Evolutionary conservation across 2,113 vertebrate species (phyloP).

Genomic region (Bujurquina vittata): DNA sequence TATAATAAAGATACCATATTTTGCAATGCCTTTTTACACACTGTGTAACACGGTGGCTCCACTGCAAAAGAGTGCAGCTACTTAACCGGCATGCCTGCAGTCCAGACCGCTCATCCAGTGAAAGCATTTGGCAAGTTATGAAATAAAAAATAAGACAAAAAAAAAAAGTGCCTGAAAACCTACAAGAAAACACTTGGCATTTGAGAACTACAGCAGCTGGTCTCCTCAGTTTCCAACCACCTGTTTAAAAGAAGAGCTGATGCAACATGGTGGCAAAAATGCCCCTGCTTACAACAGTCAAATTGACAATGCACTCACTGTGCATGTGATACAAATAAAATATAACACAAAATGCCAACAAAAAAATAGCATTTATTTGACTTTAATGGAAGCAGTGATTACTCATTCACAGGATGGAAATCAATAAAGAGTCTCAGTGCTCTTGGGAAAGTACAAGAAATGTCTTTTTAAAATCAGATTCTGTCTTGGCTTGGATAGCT

Average conservation of each 20-base stretch:
- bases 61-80: neutral
- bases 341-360: neutral
- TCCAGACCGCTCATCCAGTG: neutral
- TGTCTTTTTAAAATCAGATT: neutral
- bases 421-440: too few species aligned
- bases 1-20: conserved; percentile 28
- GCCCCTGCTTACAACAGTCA: neutral
- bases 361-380: neutral
- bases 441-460: too few species aligned
- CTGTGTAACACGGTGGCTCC: neutral
- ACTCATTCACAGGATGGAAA: too few species aligned
- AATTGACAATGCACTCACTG: neutral
- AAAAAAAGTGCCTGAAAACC: neutral
- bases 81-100: neutral
- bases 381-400: too few species aligned
- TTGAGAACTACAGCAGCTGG: neutral
- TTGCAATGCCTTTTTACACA: neutral
- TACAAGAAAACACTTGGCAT: neutral
- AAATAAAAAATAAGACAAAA: neutral
- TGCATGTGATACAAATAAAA: neutral
- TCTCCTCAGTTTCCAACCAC: neutral
- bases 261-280: neutral
- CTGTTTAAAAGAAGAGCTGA: neutral
- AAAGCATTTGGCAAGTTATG: neutral
- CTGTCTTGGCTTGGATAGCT: neutral